A percentile compares a stretch with the other conserved stretches of the same genome.
These are phyloP conservation scores for Cyprinodon brontotheroides DNA, from an alignment of 2,113 vertebrate genomes.

Conservation along the genomic window DNA sequence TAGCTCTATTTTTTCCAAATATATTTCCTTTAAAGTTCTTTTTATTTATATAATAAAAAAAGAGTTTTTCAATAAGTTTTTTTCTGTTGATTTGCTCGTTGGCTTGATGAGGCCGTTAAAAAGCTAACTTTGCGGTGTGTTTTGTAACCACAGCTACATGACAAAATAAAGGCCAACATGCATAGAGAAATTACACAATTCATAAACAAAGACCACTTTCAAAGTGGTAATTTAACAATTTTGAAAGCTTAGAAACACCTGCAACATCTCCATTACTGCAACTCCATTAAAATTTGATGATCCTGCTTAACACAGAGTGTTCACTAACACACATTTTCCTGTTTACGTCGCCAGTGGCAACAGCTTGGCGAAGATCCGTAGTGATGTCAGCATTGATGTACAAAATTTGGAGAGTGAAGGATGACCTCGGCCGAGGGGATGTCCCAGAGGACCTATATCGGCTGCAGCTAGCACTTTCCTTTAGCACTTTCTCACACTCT, in stretches of 20 bases:
- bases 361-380: conserved; percentile 17
- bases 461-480: conserved; percentile 43
- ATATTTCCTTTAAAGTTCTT: too few relatives aligned
- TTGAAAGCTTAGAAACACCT: neutral
- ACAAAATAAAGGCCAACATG: neutral
- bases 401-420: conserved; percentile 43
- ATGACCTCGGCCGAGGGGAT: conserved; percentile 63
- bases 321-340: conserved; percentile 27
- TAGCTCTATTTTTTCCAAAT: neutral
- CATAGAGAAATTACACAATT: neutral
- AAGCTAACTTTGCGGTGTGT: neutral
- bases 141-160: neutral
- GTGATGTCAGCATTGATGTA: conserved; percentile 73
- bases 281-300: conserved; percentile 23
- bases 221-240: neutral
- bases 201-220: neutral
- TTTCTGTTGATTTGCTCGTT: neutral
- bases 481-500: conserved; percentile 69
- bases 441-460: conserved; percentile 57
- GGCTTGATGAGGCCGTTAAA: neutral
- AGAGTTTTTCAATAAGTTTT: too few relatives aligned
- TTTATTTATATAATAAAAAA: neutral
- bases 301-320: conserved; percentile 8
- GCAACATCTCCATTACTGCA: conserved; percentile 17
- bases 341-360: conserved; percentile 55